Percentiles rank a stretch among this genome's conserved stretches.
Evolutionary conservation across 1,140 invertebrate genomes (phyloP).

Genomic region (Caenorhabditis remanei): DNA sequence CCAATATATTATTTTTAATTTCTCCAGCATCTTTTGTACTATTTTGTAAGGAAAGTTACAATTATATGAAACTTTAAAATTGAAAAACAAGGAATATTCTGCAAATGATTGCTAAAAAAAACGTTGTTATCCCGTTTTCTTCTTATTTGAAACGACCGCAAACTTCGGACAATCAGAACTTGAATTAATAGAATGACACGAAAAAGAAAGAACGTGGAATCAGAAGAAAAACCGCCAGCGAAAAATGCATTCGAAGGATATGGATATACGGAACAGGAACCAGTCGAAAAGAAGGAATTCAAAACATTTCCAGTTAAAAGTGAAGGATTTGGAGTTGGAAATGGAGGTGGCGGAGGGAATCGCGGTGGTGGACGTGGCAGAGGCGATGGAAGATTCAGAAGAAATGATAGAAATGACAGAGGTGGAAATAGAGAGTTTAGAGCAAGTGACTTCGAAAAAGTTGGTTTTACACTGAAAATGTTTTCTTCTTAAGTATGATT

Average conservation of each 20-base stretch:
- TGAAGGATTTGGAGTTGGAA: neutral
- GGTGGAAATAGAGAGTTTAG: neutral
- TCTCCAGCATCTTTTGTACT: neutral
- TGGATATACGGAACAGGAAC: neutral
- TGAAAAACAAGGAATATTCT: neutral
- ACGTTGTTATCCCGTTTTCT: neutral
- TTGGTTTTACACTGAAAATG: neutral
- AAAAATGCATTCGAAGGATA: slow-evolving; percentile 34
- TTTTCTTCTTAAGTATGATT: neutral
- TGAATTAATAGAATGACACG: slow-evolving; percentile 48
- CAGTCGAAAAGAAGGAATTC: neutral
- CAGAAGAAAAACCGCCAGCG: neutral
- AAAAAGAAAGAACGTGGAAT: slow-evolving; percentile 60
- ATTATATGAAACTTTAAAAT: slow-evolving; percentile 15
- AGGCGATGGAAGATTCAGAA: slow-evolving; percentile 25
- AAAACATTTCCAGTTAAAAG: neutral
- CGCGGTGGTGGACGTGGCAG: neutral
- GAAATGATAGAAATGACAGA: slow-evolving; percentile 35
- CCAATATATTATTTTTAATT: slow-evolving; percentile 1
- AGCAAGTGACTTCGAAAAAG: neutral
- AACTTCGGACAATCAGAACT: neutral
- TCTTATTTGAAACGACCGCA: neutral
- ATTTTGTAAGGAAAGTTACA: neutral
- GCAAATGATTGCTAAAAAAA: neutral
- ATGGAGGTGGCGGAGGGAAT: neutral